Percentiles rank a stretch among this genome's conserved stretches.
Evolutionary conservation across 2,797 vertebrate genomes (phyloP).

Genomic region (Sebastes minor): DNA sequence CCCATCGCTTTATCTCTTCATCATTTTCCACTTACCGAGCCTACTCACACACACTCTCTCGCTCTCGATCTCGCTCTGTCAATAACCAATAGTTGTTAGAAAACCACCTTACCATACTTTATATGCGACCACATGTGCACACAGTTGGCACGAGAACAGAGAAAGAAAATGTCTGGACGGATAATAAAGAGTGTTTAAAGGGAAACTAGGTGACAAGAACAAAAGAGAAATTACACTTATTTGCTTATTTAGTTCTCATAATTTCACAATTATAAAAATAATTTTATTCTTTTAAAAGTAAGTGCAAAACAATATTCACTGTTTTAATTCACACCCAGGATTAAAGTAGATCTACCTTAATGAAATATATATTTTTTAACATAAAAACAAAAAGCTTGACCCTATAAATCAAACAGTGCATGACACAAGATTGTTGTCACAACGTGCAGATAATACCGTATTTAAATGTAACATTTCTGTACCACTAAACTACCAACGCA

Average conservation of each 20-base stretch:
- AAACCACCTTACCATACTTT: slow-evolving; percentile 27
- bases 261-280: neutral
- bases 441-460: neutral
- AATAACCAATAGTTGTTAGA: slow-evolving; percentile 44
- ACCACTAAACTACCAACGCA: neutral
- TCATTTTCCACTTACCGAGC: slow-evolving; percentile 69
- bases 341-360: neutral
- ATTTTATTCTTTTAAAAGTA: neutral
- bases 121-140: slow-evolving; percentile 7
- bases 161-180: neutral
- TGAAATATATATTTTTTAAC: neutral
- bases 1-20: slow-evolving; percentile 61
- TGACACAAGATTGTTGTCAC: neutral
- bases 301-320: neutral
- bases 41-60: slow-evolving; percentile 40
- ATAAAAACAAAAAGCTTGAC: too few relatives aligned
- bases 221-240: neutral
- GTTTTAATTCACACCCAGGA: neutral
- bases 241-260: neutral
- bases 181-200: neutral
- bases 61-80: slow-evolving; percentile 7
- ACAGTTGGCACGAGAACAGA: neutral
- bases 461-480: neutral
- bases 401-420: neutral
- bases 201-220: neutral